phyloP scores from a whole-genome alignment of 1,140 invertebrate species.

The Lucilia cuprina region DNA sequence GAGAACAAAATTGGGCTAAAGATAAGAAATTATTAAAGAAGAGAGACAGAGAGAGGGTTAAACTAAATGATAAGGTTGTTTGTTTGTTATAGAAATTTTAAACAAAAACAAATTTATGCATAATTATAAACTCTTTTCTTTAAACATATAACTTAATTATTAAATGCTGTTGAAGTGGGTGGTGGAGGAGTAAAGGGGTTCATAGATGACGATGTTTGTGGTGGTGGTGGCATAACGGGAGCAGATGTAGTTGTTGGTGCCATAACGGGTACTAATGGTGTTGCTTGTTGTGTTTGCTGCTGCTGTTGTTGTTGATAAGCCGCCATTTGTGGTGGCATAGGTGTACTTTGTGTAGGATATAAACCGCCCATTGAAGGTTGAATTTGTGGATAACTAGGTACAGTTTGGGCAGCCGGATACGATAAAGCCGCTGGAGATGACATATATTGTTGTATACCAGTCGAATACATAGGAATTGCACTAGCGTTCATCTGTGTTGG shows the following conservation, averaged over 20 bases:
- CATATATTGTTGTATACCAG: conserved; percentile 51
- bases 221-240: background rate
- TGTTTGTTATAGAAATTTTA: background rate
- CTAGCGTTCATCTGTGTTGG: conserved; percentile 39
- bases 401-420: conserved; percentile 55
- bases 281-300: conserved; percentile 38
- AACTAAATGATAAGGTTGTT: background rate
- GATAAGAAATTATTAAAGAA: background rate
- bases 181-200: background rate
- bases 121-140: background rate
- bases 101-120: background rate
- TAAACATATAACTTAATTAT: conserved; percentile 18
- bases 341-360: conserved; percentile 55
- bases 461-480: conserved; percentile 41
- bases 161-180: conserved; percentile 20
- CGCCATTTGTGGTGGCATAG: conserved; percentile 54
- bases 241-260: background rate
- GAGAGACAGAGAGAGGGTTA: background rate
- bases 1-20: background rate
- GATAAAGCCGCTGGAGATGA: conserved; percentile 53
- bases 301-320: conserved; percentile 35
- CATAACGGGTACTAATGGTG: conserved; percentile 14
- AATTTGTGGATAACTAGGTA: conserved; percentile 59
- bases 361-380: conserved; percentile 56
- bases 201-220: background rate